Evolutionary conservation across 2,113 vertebrate genomes (phyloP).

Genomic region (Carassius carassius): DNA sequence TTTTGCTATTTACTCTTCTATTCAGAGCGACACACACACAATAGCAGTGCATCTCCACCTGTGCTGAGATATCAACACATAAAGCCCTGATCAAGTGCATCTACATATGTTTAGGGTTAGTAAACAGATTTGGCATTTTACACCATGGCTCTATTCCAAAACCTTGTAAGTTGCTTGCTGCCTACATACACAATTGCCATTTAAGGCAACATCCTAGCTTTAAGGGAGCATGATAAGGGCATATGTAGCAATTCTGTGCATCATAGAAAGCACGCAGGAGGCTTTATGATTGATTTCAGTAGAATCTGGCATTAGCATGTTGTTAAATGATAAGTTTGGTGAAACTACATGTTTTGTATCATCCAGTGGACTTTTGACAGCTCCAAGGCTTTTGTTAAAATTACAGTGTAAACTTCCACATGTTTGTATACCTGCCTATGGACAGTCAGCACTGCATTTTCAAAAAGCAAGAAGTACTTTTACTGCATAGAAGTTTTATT

Average conservation of each 20-base stretch:
- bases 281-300: not conserved
- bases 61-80: not conserved
- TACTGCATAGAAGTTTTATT: too few relatives aligned
- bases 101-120: conserved; percentile 17
- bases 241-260: not conserved
- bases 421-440: not conserved
- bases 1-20: not conserved
- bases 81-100: conserved; percentile 5
- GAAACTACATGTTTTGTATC: not conserved
- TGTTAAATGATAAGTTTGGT: not conserved
- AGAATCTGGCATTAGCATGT: not conserved
- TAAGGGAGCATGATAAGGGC: not conserved
- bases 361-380: not conserved
- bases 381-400: not conserved
- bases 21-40: not conserved
- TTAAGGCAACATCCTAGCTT: not conserved
- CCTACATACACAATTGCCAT: not conserved
- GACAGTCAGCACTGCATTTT: too few relatives aligned
- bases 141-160: not conserved
- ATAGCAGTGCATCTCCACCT: not conserved
- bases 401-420: not conserved
- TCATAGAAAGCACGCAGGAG: not conserved
- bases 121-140: not conserved
- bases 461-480: too few relatives aligned
- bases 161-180: not conserved